A percentile compares a stretch with the other conserved stretches of the same genome.
These are phyloP conservation scores for Aurelia aurita DNA, from an alignment of 30 jellyfish, hydroid and myxozoan genomes.

Conservation along the genomic window DNA sequence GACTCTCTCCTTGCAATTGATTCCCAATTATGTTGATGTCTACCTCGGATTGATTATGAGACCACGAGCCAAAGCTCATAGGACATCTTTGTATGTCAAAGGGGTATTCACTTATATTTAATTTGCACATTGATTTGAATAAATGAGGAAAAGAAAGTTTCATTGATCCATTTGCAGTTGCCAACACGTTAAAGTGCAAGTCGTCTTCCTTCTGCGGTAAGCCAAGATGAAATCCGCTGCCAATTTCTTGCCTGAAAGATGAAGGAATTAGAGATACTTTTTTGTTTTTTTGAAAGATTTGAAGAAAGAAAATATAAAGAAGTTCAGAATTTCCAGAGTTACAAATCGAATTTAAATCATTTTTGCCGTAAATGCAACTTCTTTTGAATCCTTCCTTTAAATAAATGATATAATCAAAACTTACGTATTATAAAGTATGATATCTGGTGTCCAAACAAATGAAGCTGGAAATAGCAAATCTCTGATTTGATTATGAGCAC, in stretches of 20 bases:
- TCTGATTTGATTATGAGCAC: constrained; percentile 33
- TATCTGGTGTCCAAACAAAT: constrained; percentile 69
- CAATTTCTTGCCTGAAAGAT: constrained; percentile 51
- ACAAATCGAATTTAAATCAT: no score
- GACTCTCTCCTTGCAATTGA: neutral
- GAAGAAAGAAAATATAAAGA: no score
- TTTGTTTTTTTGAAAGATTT: no score
- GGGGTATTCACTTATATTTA: constrained; percentile 80
- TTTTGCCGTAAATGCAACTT: no score
- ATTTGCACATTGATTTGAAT: constrained; percentile 64
- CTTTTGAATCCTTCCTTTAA: no score
- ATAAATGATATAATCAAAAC: neutral
- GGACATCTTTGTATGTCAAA: constrained; percentile 72
- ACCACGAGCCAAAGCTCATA: constrained; percentile 71
- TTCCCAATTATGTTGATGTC: neutral
- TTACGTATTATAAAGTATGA: constrained; percentile 68
- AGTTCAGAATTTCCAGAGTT: no score
- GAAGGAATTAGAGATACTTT: no score
- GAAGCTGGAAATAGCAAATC: constrained; percentile 44
- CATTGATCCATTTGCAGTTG: constrained; percentile 52
- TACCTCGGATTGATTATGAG: constrained; percentile 60
- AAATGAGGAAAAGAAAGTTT: constrained; percentile 56
- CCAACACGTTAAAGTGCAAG: constrained; percentile 62
- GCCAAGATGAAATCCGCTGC: constrained; percentile 63
- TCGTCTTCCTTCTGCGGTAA: constrained; percentile 62